Percentiles rank a stretch among this genome's conserved stretches.
Conservation (phyloP, 92 coral and sea anemone genomes). For the Umimayanthus chanpuru region DNA sequence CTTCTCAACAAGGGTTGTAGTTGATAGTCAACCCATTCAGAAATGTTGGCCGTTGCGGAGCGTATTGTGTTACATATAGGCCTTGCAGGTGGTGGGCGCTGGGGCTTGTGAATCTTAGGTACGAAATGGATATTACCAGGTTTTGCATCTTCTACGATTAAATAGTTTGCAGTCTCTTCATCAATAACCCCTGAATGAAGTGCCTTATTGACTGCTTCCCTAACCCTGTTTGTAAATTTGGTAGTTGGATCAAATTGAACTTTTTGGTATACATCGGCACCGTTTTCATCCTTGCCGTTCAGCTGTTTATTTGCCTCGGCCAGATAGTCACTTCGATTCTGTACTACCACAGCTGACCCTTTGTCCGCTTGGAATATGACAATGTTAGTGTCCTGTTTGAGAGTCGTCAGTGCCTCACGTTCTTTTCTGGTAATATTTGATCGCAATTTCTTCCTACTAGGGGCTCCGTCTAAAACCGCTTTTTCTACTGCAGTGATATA, state of each 20-base stretch:
- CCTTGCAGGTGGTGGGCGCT: conserved; percentile 9
- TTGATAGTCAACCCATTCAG: conserved; percentile 14
- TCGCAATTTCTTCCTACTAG: too few relatives aligned
- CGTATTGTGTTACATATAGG: conserved; percentile 1
- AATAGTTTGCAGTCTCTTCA: neutral
- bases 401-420: too few relatives aligned
- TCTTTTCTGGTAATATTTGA: too few relatives aligned
- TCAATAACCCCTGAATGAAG: neutral
- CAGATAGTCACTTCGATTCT: neutral
- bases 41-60: conserved; percentile 3
- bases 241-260: neutral
- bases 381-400: too few relatives aligned
- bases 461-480: too few relatives aligned
- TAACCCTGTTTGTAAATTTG: neutral
- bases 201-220: neutral
- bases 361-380: neutral
- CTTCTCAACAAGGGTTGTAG: conserved; percentile 8
- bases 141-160: neutral
- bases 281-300: neutral
- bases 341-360: neutral
- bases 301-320: neutral
- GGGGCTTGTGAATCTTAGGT: neutral
- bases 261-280: neutral
- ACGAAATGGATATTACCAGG: neutral
- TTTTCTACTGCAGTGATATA: too few relatives aligned